Percentiles rank a stretch among this genome's conserved stretches.
Evolutionary conservation across 2,113 vertebrate species (phyloP).

Genomic region (Callipepla californica): DNA sequence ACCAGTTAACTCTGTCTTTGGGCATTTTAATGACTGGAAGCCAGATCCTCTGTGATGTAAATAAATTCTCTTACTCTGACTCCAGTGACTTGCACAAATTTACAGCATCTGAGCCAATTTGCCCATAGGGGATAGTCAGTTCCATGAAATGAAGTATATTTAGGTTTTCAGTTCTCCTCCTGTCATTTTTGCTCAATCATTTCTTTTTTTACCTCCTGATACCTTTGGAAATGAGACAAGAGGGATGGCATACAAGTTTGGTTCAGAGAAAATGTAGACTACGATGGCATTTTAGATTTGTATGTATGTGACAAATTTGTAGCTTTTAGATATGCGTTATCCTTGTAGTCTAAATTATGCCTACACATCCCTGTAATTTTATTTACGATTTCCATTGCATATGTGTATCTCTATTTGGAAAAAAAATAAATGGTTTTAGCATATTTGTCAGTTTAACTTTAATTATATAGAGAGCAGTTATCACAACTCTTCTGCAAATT

Average conservation of each 20-base stretch:
- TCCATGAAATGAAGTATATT: not conserved
- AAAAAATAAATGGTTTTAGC: not conserved
- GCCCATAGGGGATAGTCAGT: not conserved
- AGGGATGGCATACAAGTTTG: not conserved
- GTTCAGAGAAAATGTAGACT: not conserved
- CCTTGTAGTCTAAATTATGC: not conserved
- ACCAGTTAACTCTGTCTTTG: not conserved
- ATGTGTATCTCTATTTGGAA: not conserved
- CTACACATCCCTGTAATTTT: not conserved
- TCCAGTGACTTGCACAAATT: not conserved
- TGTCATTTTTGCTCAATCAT: not conserved
- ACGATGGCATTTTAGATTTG: not conserved
- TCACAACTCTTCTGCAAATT: not conserved
- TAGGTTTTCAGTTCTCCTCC: not conserved
- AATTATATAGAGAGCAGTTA: not conserved
- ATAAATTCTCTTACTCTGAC: conserved; percentile 12
- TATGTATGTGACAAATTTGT: not conserved
- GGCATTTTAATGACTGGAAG: not conserved
- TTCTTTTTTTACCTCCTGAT: not conserved
- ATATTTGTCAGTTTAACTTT: not conserved
- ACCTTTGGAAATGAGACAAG: not conserved
- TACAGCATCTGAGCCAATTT: conserved; percentile 1
- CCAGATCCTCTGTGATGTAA: not conserved
- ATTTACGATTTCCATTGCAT: not conserved
- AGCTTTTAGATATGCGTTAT: not conserved